Evolutionary conservation across 2,113 vertebrate genomes (phyloP).

Genomic region (Mesembrinibis cayennensis): DNA sequence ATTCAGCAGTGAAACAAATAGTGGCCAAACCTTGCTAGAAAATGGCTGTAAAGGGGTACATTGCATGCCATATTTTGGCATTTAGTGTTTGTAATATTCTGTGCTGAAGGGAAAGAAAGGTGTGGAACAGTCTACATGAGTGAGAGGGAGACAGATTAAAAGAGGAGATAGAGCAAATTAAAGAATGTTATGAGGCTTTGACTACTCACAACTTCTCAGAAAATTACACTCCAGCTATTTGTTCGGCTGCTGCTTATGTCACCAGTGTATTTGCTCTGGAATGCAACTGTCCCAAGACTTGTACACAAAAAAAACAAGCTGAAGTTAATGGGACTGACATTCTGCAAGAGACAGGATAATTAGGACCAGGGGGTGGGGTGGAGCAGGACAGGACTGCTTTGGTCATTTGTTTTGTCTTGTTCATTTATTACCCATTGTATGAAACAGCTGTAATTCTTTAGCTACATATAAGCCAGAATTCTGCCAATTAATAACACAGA

Average conservation of each 20-base stretch:
- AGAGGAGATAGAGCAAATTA: not conserved
- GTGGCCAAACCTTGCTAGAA: not conserved
- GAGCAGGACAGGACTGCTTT: not conserved
- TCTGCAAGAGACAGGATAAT: slow-evolving; percentile 11
- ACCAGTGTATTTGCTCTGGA: not conserved
- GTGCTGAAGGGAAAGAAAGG: not conserved
- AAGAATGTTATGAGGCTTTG: not conserved
- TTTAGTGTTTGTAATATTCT: not conserved
- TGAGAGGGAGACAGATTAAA: not conserved
- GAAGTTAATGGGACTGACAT: not conserved
- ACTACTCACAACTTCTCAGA: not conserved
- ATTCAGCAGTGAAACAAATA: not conserved
- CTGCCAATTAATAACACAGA: not conserved
- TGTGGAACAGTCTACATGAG: not conserved
- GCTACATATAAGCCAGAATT: not conserved
- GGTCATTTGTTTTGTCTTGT: slow-evolving; percentile 14
- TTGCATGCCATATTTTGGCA: not conserved
- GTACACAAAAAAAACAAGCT: not conserved
- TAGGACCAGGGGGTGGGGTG: not conserved
- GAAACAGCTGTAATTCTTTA: slow-evolving; percentile 37
- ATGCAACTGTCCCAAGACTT: not conserved
- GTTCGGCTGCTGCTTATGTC: not conserved
- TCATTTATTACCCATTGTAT: slow-evolving; percentile 9
- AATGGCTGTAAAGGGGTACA: not conserved
- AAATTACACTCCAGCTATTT: not conserved